These are phyloP conservation scores for Gallinago stenura DNA, from an alignment of 2,797 vertebrate species.

Conservation along the genomic window DNA sequence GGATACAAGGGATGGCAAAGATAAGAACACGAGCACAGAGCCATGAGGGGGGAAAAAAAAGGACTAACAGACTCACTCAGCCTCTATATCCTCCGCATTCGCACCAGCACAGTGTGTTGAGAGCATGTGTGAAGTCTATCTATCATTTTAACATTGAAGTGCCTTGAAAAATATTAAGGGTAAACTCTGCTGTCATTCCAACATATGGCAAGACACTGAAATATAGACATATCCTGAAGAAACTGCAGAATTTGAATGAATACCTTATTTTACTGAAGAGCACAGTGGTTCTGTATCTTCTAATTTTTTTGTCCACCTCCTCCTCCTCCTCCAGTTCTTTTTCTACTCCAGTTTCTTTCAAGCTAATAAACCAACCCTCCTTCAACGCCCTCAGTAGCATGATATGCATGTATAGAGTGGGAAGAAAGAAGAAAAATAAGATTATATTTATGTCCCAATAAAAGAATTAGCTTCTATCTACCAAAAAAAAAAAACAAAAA, in stretches of 20 bases:
- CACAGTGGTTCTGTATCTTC: neutral
- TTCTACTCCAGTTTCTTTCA: neutral
- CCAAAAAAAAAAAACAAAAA: neutral
- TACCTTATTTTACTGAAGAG: neutral
- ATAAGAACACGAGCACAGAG: neutral
- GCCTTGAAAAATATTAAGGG: slow-evolving; percentile 64
- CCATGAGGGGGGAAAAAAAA: neutral
- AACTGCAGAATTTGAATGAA: slow-evolving; percentile 33
- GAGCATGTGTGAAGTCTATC: slow-evolving; percentile 64
- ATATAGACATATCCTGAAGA: slow-evolving; percentile 26
- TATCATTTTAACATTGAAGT: slow-evolving; percentile 59
- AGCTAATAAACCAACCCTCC: neutral
- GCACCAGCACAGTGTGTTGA: neutral
- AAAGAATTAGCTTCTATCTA: neutral
- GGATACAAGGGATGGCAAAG: neutral
- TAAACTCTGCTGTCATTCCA: slow-evolving; percentile 55
- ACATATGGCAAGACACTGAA: slow-evolving; percentile 61
- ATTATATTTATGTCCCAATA: neutral
- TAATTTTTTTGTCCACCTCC: neutral
- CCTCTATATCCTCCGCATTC: neutral
- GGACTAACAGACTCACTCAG: slow-evolving; percentile 21
- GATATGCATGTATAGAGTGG: neutral
- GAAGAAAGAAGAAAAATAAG: neutral
- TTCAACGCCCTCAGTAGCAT: neutral
- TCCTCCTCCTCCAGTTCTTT: neutral